Evolutionary conservation across 35 echinoderm and acorn worm species (phyloP), one percentile per base, ranked within the genome.

Genomic region (Apostichopus parvimensis): DNA sequence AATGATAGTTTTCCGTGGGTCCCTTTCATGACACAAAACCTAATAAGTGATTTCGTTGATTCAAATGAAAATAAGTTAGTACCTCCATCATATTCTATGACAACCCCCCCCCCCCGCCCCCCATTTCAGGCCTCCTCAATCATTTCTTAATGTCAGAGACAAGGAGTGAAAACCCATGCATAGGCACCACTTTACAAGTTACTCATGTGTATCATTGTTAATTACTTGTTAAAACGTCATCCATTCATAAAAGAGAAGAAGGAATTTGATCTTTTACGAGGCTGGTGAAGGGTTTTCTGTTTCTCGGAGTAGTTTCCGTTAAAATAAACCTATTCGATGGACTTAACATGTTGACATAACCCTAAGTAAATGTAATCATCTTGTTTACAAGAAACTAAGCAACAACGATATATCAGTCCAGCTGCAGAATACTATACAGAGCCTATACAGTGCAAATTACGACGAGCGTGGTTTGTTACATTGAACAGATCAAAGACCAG

Each of bases 291-390:
- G 11, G 64, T 9, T 82, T 55, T 12, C 9, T 55, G 55, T 82
- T 82, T 18, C 55, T 82, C 57, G 34, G 15, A 82, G 17, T 53
- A 82, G 79, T 82, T 56, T 56, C 34, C 55, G 34, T 55, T 7
- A 82, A 56, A 82, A 53, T 82, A 82, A 82, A 82, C 53, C 45
- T 45, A 82, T 56, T 15, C 45, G 52, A 13, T 82, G 79, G 79
- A 82, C 79, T 82, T 82, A 82, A 18, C 79, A 82, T 82, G 45
- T 82, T 82, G 79, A 82, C 79, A 53, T 82, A 54, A 54, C 8
- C 55, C 52, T 68, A 45, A 53, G 53, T 17, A 54, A 54, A 82
- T 45, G 79, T 82, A 56, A 82, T 82, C 79, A 54, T 53, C 53
- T 55, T 55, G 79, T 82, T 82, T 55, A 82, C 79, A 9, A 82